These are phyloP conservation scores for Amblyopsis rosae DNA, from an alignment of 2,113 vertebrate genomes.

Conservation along the genomic window DNA sequence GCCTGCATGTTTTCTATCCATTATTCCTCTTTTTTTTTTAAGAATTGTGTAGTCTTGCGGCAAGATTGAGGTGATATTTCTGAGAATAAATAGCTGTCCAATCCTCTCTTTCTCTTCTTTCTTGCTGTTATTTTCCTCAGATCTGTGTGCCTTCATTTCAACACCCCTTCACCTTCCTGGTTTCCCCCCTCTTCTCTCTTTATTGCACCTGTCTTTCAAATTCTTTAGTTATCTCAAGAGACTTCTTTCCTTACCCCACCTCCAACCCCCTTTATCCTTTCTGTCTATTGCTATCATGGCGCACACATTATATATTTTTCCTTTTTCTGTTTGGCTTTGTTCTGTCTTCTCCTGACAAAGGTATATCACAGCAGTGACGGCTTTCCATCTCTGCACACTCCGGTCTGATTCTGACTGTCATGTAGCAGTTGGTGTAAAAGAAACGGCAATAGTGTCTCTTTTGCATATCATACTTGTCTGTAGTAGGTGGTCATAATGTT, in stretches of 20 bases:
- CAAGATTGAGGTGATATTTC: slow-evolving; percentile 49
- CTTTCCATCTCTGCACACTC: slow-evolving; percentile 48
- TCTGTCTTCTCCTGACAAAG: slow-evolving; percentile 54
- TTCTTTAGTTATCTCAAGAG: slow-evolving; percentile 62
- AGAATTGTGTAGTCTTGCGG: slow-evolving; percentile 21
- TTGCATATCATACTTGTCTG: slow-evolving; percentile 7
- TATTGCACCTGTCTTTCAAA: slow-evolving; percentile 75
- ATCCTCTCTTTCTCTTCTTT: slow-evolving; percentile 43
- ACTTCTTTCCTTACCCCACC: slow-evolving; percentile 53
- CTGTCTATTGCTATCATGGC: slow-evolving; percentile 42
- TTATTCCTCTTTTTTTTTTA: slow-evolving; percentile 26
- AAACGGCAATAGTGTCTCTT: slow-evolving; percentile 4
- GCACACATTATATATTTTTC: slow-evolving; percentile 2
- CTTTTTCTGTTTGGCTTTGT: slow-evolving; percentile 20
- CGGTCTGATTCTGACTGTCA: slow-evolving; percentile 42
- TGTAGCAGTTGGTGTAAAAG: slow-evolving; percentile 9
- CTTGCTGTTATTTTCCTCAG: slow-evolving; percentile 51
- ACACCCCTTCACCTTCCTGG: background rate
- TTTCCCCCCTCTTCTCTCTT: slow-evolving; percentile 44
- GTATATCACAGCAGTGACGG: slow-evolving; percentile 48
- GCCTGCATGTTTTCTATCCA: background rate
- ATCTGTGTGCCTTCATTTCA: slow-evolving; percentile 46
- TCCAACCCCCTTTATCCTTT: background rate
- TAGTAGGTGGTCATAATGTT: background rate
- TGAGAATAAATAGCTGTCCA: slow-evolving; percentile 67